These are phyloP conservation scores for Amaurobius ferox DNA, from an alignment of 2,888 invertebrate genomes.

Conservation along the genomic window DNA sequence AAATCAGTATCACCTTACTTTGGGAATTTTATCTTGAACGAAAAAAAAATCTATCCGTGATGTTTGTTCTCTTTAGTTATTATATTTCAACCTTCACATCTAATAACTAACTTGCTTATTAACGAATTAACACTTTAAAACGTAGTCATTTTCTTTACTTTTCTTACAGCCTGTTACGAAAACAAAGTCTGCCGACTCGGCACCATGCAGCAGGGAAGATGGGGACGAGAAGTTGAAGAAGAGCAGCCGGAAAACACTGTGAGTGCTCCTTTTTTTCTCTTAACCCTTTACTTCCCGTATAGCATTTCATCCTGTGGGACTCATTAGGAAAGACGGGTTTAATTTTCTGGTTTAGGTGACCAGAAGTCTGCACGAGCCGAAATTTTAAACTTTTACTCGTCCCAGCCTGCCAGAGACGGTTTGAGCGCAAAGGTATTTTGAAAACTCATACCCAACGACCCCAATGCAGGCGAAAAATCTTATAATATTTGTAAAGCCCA, in stretches of 20 bases:
- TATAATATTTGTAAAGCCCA: too few relatives aligned
- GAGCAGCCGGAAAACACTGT: conserved; percentile 70
- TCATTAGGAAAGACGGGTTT: neutral
- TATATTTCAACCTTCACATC: neutral
- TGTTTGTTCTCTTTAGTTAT: neutral
- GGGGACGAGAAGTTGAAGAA: conserved; percentile 69
- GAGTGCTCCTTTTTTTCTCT: conserved; percentile 27
- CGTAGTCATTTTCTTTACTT: conserved; percentile 1
- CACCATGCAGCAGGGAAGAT: conserved; percentile 66
- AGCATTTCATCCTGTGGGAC: neutral
- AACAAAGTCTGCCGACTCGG: conserved; percentile 73
- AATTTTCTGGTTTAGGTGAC: too few relatives aligned
- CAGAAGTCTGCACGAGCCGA: too few relatives aligned
- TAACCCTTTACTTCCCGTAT: neutral
- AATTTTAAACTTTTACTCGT: too few relatives aligned
- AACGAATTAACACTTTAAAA: neutral
- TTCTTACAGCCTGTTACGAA: conserved; percentile 71
- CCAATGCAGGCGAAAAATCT: too few relatives aligned
- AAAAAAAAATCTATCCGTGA: too few relatives aligned
- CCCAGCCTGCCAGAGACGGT: too few relatives aligned
- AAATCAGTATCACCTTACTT: too few relatives aligned
- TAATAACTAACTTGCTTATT: neutral
- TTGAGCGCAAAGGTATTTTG: too few relatives aligned
- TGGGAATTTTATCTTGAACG: too few relatives aligned
- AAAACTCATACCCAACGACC: too few relatives aligned